These are phyloP conservation scores for Molorchus minor DNA, from an alignment of 2,888 invertebrate species.

Conservation along the genomic window DNA sequence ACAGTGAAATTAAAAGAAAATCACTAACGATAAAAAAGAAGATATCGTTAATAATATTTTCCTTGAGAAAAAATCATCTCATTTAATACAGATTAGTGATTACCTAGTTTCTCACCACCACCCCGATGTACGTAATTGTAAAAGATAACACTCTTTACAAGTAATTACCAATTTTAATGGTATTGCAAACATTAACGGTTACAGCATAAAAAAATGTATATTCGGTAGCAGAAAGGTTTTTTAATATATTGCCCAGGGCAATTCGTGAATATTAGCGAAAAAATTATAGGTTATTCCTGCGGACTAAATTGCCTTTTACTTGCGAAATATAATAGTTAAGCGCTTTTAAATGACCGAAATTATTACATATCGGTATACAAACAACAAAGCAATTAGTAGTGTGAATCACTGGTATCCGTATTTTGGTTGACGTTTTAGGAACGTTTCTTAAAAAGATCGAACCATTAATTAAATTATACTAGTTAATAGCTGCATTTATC, in stretches of 20 bases:
- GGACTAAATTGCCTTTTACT: constrained; percentile 26
- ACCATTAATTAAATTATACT: neutral
- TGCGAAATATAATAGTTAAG: constrained; percentile 23
- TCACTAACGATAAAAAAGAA: too few relatives aligned
- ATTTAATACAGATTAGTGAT: too few relatives aligned
- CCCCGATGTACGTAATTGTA: too few relatives aligned
- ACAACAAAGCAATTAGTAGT: constrained; percentile 10
- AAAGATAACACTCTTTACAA: too few relatives aligned
- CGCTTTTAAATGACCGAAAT: constrained; percentile 20
- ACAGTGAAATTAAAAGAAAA: too few relatives aligned
- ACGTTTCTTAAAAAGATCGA: too few relatives aligned
- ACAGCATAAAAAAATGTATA: constrained; percentile 8
- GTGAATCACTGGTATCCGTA: constrained; percentile 8
- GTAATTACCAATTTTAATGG: neutral
- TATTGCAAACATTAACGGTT: neutral
- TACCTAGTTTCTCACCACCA: too few relatives aligned
- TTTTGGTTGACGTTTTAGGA: neutral
- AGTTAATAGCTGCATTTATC: neutral
- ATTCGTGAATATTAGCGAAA: constrained; percentile 26
- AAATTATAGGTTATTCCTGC: constrained; percentile 21
- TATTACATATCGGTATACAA: constrained; percentile 16
- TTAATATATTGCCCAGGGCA: constrained; percentile 20
- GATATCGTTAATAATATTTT: too few relatives aligned
- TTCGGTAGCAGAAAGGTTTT: constrained; percentile 20
- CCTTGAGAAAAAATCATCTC: too few relatives aligned